phyloP scores from a whole-genome alignment of 2,888 invertebrate genomes.

The Notodromas monacha region DNA sequence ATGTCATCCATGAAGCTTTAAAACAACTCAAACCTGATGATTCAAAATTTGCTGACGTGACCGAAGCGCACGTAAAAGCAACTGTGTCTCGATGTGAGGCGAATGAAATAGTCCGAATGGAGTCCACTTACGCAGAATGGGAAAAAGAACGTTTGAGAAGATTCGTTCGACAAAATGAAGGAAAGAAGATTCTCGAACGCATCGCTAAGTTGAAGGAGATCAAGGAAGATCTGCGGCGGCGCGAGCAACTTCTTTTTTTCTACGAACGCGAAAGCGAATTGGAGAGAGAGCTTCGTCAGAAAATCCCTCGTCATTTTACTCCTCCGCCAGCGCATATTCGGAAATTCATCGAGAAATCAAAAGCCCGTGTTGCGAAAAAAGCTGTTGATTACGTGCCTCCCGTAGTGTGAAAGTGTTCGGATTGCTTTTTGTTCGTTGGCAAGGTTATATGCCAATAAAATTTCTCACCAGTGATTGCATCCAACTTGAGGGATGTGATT shows the following conservation, averaged over 20 bases:
- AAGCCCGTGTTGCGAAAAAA: no score
- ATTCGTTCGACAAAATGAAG: conserved; percentile 22
- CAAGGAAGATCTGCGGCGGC: conserved; percentile 23
- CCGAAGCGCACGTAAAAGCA: no score
- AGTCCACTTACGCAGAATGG: conserved; percentile 11
- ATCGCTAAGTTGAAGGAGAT: conserved; percentile 24
- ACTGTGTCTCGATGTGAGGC: no score
- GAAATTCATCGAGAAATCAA: conserved; percentile 1
- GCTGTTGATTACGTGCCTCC: background rate
- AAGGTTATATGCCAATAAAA: no score
- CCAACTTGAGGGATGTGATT: no score
- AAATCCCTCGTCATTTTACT: background rate
- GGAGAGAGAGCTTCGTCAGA: conserved; percentile 17
- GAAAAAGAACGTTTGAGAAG: conserved; percentile 15
- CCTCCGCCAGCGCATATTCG: background rate
- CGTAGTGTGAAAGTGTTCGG: no score
- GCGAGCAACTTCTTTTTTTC: conserved; percentile 28
- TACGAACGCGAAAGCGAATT: conserved; percentile 45
- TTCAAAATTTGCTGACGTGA: no score
- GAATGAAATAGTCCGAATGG: conserved; percentile 13
- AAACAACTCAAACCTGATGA: no score
- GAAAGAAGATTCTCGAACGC: conserved; percentile 19
- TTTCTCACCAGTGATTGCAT: no score
- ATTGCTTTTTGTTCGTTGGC: no score
- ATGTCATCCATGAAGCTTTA: no score